phyloP scores from a whole-genome alignment of 1,140 invertebrate species.

The Drosophila athabasca region DNA sequence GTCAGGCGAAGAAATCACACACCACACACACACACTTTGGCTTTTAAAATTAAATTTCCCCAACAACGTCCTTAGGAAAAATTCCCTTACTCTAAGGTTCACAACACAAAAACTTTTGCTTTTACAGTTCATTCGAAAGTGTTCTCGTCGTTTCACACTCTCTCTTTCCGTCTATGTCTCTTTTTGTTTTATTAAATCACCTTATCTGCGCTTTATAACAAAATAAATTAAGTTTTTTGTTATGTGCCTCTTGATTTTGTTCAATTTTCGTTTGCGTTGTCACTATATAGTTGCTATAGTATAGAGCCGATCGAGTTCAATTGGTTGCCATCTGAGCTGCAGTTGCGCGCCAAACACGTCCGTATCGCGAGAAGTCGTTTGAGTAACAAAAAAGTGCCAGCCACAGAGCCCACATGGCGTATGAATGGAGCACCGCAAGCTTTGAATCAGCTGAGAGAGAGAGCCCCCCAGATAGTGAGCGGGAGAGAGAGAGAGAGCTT shows the following conservation, averaged over 20 bases:
- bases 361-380: conserved; percentile 79
- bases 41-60: too few relatives aligned
- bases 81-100: conserved; percentile 18
- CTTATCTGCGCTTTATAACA: conserved; percentile 38
- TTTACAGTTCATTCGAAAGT: background rate
- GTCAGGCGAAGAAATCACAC: background rate
- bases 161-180: background rate
- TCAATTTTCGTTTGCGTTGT: conserved; percentile 48
- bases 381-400: conserved; percentile 60
- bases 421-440: conserved; percentile 25
- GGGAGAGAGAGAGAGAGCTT: conserved; percentile 8
- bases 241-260: conserved; percentile 26
- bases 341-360: conserved; percentile 58
- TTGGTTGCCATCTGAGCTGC: conserved; percentile 53
- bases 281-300: conserved; percentile 46
- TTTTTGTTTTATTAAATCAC: conserved; percentile 9
- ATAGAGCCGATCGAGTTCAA: conserved; percentile 55
- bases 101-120: background rate
- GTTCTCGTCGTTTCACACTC: background rate
- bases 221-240: conserved; percentile 14
- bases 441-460: conserved; percentile 11
- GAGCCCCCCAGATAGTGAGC: conserved; percentile 1
- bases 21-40: too few relatives aligned
- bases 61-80: background rate
- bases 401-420: too few relatives aligned